These are phyloP conservation scores for Amorpha juglandis DNA, from an alignment of 2,888 invertebrate species.

Conservation along the genomic window DNA sequence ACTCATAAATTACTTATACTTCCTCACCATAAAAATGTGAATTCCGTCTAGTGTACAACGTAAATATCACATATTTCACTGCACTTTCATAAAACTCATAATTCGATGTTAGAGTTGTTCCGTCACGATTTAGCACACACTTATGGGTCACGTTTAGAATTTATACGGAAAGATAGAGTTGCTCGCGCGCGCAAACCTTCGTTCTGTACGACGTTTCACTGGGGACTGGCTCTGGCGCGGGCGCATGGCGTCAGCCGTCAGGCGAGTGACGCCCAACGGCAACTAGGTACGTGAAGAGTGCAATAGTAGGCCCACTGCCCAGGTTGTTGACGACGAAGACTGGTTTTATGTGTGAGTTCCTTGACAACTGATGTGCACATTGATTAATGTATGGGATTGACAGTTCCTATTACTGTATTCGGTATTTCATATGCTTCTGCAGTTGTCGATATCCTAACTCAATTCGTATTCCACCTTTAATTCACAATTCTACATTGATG, in stretches of 20 bases:
- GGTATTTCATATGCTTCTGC: too few relatives aligned
- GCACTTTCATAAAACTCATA: conserved; percentile 54
- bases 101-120: conserved; percentile 47
- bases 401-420: neutral
- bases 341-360: conserved; percentile 66
- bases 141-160: conserved; percentile 60
- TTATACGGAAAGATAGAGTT: conserved; percentile 46
- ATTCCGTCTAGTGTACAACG: conserved; percentile 56
- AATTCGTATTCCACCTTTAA: too few relatives aligned
- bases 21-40: conserved; percentile 72
- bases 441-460: too few relatives aligned
- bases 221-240: conserved; percentile 66
- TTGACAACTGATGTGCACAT: conserved; percentile 59
- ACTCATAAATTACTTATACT: conserved; percentile 50
- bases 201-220: conserved; percentile 56
- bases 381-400: conserved; percentile 45
- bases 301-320: conserved; percentile 39
- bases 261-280: conserved; percentile 37
- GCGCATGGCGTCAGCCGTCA: conserved; percentile 38
- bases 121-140: conserved; percentile 59
- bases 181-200: conserved; percentile 58
- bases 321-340: conserved; percentile 61
- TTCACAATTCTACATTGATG: too few relatives aligned
- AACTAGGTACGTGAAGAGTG: conserved; percentile 30
- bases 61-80: conserved; percentile 66